phyloP scores from a whole-genome alignment of 2,797 vertebrate species.

The Halcyon badia region DNA sequence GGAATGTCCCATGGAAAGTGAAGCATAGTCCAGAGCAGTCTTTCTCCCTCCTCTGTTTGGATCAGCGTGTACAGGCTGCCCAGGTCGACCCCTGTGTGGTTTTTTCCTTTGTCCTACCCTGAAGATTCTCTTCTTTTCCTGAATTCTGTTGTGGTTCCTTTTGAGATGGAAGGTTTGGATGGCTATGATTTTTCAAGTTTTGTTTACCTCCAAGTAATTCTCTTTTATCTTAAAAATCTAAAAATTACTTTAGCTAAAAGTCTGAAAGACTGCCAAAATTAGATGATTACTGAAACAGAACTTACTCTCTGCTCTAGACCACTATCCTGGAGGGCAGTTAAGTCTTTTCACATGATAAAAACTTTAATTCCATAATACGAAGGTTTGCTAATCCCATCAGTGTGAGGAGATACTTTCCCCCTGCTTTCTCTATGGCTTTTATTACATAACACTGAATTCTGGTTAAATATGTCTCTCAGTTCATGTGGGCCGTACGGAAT shows the following conservation, averaged over 20 bases:
- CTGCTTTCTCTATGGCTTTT: background rate
- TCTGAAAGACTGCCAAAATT: background rate
- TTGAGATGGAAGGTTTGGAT: background rate
- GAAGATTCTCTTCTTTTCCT: background rate
- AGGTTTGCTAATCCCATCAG: background rate
- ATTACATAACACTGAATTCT: conserved; percentile 1
- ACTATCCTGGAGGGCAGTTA: background rate
- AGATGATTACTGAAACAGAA: background rate
- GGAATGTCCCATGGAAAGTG: background rate
- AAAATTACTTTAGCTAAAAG: background rate
- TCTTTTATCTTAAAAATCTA: background rate
- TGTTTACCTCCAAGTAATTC: background rate
- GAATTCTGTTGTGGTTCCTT: background rate
- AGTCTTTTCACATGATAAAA: background rate
- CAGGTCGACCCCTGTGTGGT: accelerated
- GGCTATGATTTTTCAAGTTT: background rate
- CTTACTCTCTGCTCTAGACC: background rate
- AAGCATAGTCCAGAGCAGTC: background rate
- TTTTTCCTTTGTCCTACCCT: background rate
- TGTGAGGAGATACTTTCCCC: background rate
- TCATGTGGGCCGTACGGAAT: background rate
- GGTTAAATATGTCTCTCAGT: background rate
- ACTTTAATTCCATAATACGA: background rate
- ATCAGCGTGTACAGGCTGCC: background rate
- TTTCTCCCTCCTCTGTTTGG: background rate